Evolutionary conservation across 2,113 vertebrate species (phyloP).

Genomic region (Ellobius talpinus): DNA sequence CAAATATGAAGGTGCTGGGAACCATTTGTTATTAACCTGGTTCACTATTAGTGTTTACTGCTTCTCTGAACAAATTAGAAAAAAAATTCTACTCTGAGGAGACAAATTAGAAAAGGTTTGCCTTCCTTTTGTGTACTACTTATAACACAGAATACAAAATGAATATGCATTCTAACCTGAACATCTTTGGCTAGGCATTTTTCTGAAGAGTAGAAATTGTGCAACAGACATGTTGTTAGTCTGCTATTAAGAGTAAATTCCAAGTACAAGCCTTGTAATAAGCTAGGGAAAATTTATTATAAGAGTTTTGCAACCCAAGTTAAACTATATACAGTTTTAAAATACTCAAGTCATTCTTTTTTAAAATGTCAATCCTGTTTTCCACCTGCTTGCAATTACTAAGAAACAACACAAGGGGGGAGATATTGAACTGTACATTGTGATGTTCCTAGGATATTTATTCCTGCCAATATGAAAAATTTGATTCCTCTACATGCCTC

Average conservation of each 20-base stretch:
- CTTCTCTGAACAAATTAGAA: background rate
- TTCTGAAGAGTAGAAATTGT: background rate
- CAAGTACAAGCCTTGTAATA: background rate
- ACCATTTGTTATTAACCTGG: slow-evolving; percentile 9
- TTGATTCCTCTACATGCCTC: slow-evolving; percentile 21
- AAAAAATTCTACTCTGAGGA: background rate
- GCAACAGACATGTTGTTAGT: background rate
- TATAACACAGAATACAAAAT: background rate
- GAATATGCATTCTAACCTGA: background rate
- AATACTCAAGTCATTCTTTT: background rate
- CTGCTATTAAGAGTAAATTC: background rate
- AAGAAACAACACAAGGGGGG: background rate
- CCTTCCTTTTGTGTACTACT: background rate
- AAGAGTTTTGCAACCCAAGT: background rate
- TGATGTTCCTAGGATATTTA: background rate
- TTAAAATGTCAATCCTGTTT: background rate
- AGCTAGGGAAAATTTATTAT: background rate
- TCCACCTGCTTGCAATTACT: background rate
- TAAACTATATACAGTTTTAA: slow-evolving; percentile 36
- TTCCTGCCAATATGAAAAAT: background rate
- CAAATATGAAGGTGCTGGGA: background rate
- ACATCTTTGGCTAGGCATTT: background rate
- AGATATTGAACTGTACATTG: background rate
- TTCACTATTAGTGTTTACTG: background rate
- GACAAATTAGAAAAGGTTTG: slow-evolving; percentile 43